Evolutionary conservation across 1,140 invertebrate species (phyloP), one percentile per base, ranked within the genome.

Genomic region (Pogonomyrmex californicus): DNA sequence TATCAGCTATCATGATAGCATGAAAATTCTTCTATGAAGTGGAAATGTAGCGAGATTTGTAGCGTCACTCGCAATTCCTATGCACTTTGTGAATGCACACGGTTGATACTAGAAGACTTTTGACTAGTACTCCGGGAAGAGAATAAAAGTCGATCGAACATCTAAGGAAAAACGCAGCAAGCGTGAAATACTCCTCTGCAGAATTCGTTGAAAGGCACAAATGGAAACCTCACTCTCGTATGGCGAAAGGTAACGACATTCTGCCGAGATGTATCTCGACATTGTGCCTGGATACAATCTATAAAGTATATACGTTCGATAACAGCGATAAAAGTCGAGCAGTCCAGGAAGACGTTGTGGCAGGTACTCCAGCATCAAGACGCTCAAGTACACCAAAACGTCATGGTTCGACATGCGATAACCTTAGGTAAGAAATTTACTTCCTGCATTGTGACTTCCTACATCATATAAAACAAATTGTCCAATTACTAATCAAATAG

Each of bases 191-290:
- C 75, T 81, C 33, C 70, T 49, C 23, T 65, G 54, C 65, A 78
- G 86, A 89, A 91, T 89, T 89, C 86, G 88, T 85, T 90, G 91
- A 90, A 91, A 91, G 86, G 91, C 86, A 82, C 90, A 91, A 91
- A 91, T 91, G 90, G 90, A 91, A 91, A 89, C 86, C 90, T 91
- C 85, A 91, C 79, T 86, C 70, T 86, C 86, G 85, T 87, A 89
- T 75, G 81, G 88, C 88, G 86, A 90, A 90, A 91, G 70, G 91
- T 91, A 91, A 90, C 90, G 90, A 91, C 91, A 91, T 91, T 91
- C 83, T 86, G 62, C 86, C 89, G 78, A 89, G 88, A 88, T 91
- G 66, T 88, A 81, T 79, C 77, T 78, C 78, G 83, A 83, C 78
- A 90, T 86, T 89, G 85, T 83, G 83, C 41, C 78, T 81, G 77